Evolutionary conservation across 2,113 vertebrate genomes (phyloP), one percentile per base, ranked within the genome.

Genomic region (Mola mola): DNA sequence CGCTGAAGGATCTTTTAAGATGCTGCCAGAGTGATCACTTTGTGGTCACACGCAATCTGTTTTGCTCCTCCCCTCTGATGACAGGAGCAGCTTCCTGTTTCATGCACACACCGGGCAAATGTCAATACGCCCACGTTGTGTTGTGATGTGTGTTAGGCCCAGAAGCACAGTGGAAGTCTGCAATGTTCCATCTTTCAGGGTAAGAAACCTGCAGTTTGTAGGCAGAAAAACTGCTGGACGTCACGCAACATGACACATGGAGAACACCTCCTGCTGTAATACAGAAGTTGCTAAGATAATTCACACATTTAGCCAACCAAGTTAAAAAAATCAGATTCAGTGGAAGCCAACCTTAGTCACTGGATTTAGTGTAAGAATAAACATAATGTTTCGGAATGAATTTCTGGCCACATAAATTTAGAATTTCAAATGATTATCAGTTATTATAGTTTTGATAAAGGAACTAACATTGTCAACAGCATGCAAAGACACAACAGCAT

Each of bases 51-150:
- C 8, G 29, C 7, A 31, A 31, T 31, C 7, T 4, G 51, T 22
- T 56, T 61, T 49, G 60, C 46, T 59, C 26, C 38, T 44, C 63
- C 77, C 49, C 65, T 64, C 26, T 9, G 59, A 66, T 65, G 56
- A 83, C 72, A 79, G 66, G 42, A 59, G 67, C 82, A 58, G 73
- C 73, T 88, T 87, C 81, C 81, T 72, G 37, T 79, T 70, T 50
- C 75, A 65, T 66, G 82, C 66, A 38, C 37, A 22, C 43, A 47
- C 25, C 0, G 1, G 1, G 84, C 77, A 75, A 81, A 79, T 51
- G 71, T 70, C 69, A 79, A 83, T 43, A 84, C 68, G 22, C 78
- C 76, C 66, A 75, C 77, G n/a, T 41, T 40, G 78, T 42, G 75
- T 79, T 87, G 72, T 82, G 82, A 76, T 80, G 12, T 5, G 8